Conservation (phyloP, 2,888 invertebrate genomes). For the Crematogaster levior region DNA sequence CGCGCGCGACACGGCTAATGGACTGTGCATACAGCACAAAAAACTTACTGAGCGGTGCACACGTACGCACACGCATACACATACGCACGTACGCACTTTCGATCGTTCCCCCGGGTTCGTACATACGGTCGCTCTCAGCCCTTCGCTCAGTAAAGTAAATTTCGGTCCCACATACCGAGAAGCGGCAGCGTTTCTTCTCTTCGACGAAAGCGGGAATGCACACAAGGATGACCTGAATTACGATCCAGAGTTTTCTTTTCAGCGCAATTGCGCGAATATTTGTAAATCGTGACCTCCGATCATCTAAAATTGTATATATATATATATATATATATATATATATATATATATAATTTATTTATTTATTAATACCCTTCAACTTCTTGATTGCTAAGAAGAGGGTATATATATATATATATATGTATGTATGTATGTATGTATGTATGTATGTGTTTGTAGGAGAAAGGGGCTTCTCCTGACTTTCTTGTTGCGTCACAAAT, state of each 20-base stretch:
- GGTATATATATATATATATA: no score
- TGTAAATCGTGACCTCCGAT: neutral
- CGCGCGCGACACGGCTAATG: conserved; percentile 28
- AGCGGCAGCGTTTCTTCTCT: neutral
- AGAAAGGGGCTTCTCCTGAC: neutral
- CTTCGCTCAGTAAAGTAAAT: conserved; percentile 35
- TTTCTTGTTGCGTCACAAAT: neutral
- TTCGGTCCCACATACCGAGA: conserved; percentile 27
- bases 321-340: no score
- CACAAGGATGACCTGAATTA: neutral
- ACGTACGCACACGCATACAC: neutral
- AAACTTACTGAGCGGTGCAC: conserved; percentile 5
- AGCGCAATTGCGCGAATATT: neutral
- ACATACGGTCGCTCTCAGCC: conserved; percentile 17
- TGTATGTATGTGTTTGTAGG: neutral
- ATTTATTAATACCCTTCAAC: no score
- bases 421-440: no score
- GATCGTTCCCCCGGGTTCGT: conserved; percentile 6
- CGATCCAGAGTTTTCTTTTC: neutral
- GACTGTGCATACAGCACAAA: conserved; percentile 43
- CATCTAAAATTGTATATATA: no score
- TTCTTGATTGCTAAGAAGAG: no score
- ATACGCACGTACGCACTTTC: neutral
- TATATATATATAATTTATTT: no score
- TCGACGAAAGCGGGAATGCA: neutral